Conservation (phyloP, 2,888 invertebrate species). For the Allygus modestus region DNA sequence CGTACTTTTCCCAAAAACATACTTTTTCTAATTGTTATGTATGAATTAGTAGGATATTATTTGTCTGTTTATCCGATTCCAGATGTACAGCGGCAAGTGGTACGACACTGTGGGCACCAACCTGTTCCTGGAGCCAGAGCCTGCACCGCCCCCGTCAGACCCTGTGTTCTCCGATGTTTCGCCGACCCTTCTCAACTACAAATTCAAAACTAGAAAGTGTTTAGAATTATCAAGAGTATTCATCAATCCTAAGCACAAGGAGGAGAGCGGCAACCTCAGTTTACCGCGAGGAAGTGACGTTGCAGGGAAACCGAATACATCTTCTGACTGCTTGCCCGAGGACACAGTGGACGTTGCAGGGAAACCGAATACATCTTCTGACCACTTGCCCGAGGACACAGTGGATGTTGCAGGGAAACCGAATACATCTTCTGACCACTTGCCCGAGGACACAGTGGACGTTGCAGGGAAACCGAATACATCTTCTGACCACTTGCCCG, state of each 20-base stretch:
- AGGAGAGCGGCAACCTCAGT: conserved; percentile 49
- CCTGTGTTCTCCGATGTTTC: conserved; percentile 72
- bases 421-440: no score
- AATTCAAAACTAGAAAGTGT: conserved; percentile 82
- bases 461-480: no score
- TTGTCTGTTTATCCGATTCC: no score
- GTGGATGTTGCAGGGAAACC: no score
- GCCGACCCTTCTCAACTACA: conserved; percentile 79
- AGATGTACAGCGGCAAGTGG: conserved; percentile 80
- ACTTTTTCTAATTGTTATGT: no score
- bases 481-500: no score
- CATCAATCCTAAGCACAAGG: conserved; percentile 75
- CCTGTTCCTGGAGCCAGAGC: conserved; percentile 83
- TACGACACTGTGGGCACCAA: conserved; percentile 84
- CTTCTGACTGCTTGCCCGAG: background rate
- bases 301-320: background rate
- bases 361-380: no score
- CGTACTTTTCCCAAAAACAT: no score
- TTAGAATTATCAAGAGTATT: conserved; percentile 84
- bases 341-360: no score
- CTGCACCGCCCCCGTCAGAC: conserved; percentile 74
- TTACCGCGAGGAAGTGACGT: background rate
- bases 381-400: no score
- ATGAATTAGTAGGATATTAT: no score
- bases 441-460: no score